Evolutionary conservation across 2,888 invertebrate species (phyloP).

Genomic region (Thera obeliscata): DNA sequence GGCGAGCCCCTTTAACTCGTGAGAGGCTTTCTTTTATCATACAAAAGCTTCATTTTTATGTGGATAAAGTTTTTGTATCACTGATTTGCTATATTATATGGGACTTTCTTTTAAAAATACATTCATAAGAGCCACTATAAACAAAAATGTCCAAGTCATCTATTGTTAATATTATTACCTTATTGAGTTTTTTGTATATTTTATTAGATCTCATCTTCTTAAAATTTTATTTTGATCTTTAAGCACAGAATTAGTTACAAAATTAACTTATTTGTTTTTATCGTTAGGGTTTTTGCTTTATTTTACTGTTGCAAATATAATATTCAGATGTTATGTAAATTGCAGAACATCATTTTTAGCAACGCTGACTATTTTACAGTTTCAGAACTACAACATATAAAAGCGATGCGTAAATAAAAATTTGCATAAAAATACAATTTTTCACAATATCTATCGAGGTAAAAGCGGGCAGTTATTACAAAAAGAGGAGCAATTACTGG

Average conservation of each 20-base stretch:
- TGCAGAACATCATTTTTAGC: neutral
- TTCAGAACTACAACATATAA: neutral
- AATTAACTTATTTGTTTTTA: too few relatives aligned
- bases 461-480: neutral
- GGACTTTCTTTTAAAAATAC: neutral
- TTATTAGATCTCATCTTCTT: too few relatives aligned
- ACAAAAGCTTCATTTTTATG: conserved; percentile 5
- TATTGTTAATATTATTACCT: too few relatives aligned
- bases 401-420: neutral
- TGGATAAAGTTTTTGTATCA: neutral
- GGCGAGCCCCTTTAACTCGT: conserved; percentile 4
- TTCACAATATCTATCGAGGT: neutral
- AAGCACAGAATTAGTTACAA: too few relatives aligned
- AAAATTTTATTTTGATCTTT: too few relatives aligned
- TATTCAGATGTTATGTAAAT: neutral
- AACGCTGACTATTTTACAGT: neutral
- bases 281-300: too few relatives aligned
- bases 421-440: neutral
- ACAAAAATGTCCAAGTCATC: too few relatives aligned
- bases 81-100: neutral
- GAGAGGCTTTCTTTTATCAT: conserved; percentile 1
- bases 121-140: too few relatives aligned
- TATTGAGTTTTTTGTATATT: too few relatives aligned
- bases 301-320: too few relatives aligned
- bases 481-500: conserved; percentile 11